Base-by-base conservation (phyloP, 2,888 invertebrate species). In the Plusia festucae region DNA sequence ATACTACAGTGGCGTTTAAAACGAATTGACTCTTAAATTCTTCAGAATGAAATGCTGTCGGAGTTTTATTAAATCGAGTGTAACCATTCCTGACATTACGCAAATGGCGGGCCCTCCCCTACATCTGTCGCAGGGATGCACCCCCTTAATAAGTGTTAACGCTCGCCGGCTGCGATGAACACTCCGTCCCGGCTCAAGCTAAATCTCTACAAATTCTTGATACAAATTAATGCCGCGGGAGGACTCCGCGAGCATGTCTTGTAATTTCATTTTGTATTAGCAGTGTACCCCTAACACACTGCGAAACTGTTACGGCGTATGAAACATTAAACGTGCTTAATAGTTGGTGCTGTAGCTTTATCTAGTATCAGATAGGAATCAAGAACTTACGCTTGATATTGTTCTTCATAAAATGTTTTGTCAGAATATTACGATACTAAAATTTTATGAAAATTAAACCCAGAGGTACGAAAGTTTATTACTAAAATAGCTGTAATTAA, bases 11-110 rank as follows among this genome's bases (percentile, higher is more conserved):
- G 90, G 91, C 93, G 93, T 92, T 93, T 93, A 93, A 93, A 94
- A 93, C 90, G 92, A 93, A 95, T 94, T 93, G 94, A 93, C 94
- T 94, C 93, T 93, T 93, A 94, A 94, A 94, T 94, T 94, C 93
- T 91, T 92, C 91, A 92, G 88, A 94, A 94, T 93, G 93, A 93
- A 94, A 94, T 93, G 93, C 90, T 93, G 94, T 92, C 89, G 89
- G 93, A 94, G 91, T 95, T 95, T 94, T 95, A 94, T 95, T 95
- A 95, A 95, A 95, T 94, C 94, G 95, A 94, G 94, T 94, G 94
- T 94, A 94, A 94, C 94, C 94, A 94, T 94, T 94, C 93, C 93
- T 93, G 88, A 91, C 93, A 93, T 95, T 94, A 94, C 93, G 94
- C 93, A 94, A 94, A 94, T 94, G 94, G 93, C 91, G 91, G 90